phyloP scores from a whole-genome alignment of 2,113 vertebrate genomes.

The Aspidoscelis tigris region DNA sequence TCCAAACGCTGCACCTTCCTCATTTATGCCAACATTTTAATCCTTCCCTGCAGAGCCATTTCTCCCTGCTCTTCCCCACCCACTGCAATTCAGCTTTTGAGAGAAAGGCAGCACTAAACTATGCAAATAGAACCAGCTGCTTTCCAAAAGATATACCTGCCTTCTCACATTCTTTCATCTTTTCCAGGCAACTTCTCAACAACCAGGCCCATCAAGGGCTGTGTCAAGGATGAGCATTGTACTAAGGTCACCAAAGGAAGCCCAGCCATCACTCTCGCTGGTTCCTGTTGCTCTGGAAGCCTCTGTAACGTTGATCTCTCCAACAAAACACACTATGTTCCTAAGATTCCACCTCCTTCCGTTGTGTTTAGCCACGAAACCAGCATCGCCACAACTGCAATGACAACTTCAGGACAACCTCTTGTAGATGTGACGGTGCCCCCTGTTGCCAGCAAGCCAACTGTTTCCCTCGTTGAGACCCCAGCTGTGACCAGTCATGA shows the following conservation, averaged over 20 bases:
- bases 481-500: not conserved
- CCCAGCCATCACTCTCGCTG: slow-evolving; percentile 50
- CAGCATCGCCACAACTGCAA: not conserved
- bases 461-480: not conserved
- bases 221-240: slow-evolving; percentile 59
- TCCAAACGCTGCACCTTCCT: too few species aligned
- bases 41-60: too few species aligned
- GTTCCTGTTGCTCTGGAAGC: slow-evolving; percentile 66
- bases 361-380: slow-evolving; percentile 34
- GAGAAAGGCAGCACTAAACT: too few species aligned
- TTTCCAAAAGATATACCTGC: not conserved
- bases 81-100: too few species aligned
- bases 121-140: not conserved
- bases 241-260: slow-evolving; percentile 55
- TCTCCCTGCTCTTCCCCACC: too few species aligned
- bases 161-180: not conserved
- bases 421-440: not conserved
- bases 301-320: slow-evolving; percentile 67
- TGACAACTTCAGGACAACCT: not conserved
- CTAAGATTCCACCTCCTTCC: slow-evolving; percentile 53
- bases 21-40: too few species aligned
- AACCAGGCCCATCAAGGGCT: slow-evolving; percentile 64
- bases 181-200: slow-evolving; percentile 63
- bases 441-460: not conserved
- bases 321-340: slow-evolving; percentile 67